Evolutionary conservation across 2,113 vertebrate species (phyloP), one percentile per base, ranked within the genome.

Genomic region (Edolisoma coerulescens): DNA sequence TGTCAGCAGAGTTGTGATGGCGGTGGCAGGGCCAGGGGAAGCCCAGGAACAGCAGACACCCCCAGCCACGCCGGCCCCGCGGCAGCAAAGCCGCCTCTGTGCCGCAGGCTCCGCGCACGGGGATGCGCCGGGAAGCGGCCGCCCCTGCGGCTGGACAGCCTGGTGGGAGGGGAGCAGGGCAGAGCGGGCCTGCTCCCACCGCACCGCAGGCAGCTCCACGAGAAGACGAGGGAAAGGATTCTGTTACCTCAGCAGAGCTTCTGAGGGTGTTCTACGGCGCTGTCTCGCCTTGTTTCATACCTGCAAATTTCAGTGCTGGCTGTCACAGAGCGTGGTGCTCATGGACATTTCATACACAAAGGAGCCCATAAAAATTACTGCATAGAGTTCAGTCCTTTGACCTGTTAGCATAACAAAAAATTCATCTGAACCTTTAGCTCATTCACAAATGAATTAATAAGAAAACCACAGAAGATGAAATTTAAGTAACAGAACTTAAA

Each of bases 21-120:
- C 5, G 5, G 4, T 8, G 45, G 30, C 60, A 11, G 0, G 2
- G 52, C 35, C 39, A 7, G 16, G 61, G 60, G 63, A 22, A 22
- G 56, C n/a, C 13, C 28, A 22, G 80, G 70, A 53, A 8, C 32
- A 44, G 9, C 20, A 30, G 61, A 11, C 10, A 4, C 44, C 30
- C 39, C 17, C 50, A 20, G 2, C 41, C 53, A 19, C 0, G 1
- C 15, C 22, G n/a, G 52, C n/a, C 56, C 71, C 16, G 47, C 67
- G 20, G 68, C 87, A 39, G 67, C 61, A 41, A 20, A 12, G 0
- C 3, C 12, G 2, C 3, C 4, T 7, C 37, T 16, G 49, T 33
- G 49, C 33, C 5, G 2, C 39, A 20, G 65, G 9, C 21, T 11
- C 24, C 15, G 1, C 0, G 1, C 53, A 1, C 0, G 0, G 42